phyloP scores from a whole-genome alignment of 2,113 vertebrate species.

The Cryptomyrus ogoouensis region DNA sequence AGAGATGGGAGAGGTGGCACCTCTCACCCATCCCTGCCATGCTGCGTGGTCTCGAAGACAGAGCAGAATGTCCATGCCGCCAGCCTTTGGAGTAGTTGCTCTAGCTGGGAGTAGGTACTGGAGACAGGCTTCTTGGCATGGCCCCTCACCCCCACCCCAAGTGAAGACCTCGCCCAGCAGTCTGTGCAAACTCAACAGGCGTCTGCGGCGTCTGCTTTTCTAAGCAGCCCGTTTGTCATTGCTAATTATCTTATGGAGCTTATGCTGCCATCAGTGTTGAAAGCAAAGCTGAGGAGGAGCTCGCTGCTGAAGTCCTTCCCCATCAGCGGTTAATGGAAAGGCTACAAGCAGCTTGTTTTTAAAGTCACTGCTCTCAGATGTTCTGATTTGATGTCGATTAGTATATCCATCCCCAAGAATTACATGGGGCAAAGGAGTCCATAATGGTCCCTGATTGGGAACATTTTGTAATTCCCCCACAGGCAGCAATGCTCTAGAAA shows the following conservation, averaged over 20 bases:
- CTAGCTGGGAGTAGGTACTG: background rate
- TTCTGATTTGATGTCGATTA: background rate
- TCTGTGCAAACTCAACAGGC: slow-evolving; percentile 38
- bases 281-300: slow-evolving; percentile 30
- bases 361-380: background rate
- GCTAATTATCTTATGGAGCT: slow-evolving; percentile 49
- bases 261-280: slow-evolving; percentile 30
- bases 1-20: background rate
- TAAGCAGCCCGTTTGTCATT: slow-evolving; percentile 51
- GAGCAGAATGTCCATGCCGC: background rate
- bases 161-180: slow-evolving; percentile 26
- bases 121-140: background rate
- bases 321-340: slow-evolving; percentile 34
- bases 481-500: background rate
- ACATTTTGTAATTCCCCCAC: background rate
- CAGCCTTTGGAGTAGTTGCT: background rate
- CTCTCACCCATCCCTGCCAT: background rate
- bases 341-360: slow-evolving; percentile 34
- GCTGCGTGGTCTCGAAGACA: background rate
- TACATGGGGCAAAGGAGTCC: background rate
- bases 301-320: slow-evolving; percentile 37
- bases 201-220: slow-evolving; percentile 37
- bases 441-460: background rate
- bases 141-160: background rate
- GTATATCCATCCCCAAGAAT: background rate